These are phyloP conservation scores for Zhengitettix transpicula DNA, from an alignment of 2,888 invertebrate species.

Conservation along the genomic window DNA sequence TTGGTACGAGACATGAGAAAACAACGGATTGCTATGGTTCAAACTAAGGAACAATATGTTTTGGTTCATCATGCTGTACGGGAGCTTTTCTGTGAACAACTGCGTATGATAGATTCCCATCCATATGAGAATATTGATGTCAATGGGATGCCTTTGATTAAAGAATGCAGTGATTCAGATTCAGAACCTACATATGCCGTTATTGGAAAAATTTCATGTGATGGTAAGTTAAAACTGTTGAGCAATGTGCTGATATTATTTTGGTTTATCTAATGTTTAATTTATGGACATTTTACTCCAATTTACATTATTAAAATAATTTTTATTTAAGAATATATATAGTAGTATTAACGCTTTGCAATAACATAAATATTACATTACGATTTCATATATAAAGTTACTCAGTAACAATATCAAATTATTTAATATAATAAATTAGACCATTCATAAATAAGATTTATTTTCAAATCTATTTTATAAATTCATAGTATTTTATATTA, in stretches of 20 bases:
- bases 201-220: constrained; percentile 14
- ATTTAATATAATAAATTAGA: too few relatives aligned
- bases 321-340: too few relatives aligned
- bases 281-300: too few relatives aligned
- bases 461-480: too few relatives aligned
- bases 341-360: too few relatives aligned
- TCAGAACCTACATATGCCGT: constrained; percentile 21
- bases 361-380: too few relatives aligned
- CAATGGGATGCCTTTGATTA: constrained; percentile 23
- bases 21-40: constrained; percentile 35
- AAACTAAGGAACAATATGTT: constrained; percentile 36
- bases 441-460: too few relatives aligned
- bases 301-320: too few relatives aligned
- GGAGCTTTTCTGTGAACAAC: constrained; percentile 33
- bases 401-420: too few relatives aligned
- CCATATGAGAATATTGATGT: constrained; percentile 33
- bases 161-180: constrained; percentile 6
- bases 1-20: constrained; percentile 33
- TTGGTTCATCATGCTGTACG: constrained; percentile 34
- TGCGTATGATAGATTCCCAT: constrained; percentile 33
- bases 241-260: not conserved
- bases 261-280: not conserved
- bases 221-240: constrained; percentile 11
- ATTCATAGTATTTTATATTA: too few relatives aligned
- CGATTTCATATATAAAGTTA: too few relatives aligned